These are phyloP conservation scores for Alcis repandata DNA, from an alignment of 2,888 invertebrate species.

Conservation along the genomic window DNA sequence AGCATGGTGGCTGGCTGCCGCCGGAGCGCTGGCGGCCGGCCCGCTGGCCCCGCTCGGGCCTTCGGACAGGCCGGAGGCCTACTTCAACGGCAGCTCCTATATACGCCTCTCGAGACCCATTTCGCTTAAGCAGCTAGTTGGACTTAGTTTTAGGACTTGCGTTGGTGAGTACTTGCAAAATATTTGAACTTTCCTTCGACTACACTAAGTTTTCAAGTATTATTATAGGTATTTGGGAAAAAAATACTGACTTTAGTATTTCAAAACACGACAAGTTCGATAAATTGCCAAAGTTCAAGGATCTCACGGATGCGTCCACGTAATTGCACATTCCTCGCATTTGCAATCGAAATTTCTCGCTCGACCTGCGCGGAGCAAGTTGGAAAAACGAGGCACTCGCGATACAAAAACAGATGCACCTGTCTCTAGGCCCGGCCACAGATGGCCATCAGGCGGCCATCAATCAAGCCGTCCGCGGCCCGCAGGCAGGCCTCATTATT, in stretches of 20 bases:
- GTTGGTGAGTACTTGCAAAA: slow-evolving; percentile 87
- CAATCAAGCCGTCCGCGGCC: slow-evolving; percentile 37
- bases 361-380: slow-evolving; percentile 12
- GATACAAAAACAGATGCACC: slow-evolving; percentile 31
- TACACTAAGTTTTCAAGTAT: too few relatives aligned
- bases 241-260: neutral
- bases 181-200: neutral
- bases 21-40: slow-evolving; percentile 58
- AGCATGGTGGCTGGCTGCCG: slow-evolving; percentile 50
- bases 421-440: slow-evolving; percentile 31
- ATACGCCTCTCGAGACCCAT: slow-evolving; percentile 90
- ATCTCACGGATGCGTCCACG: neutral
- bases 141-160: slow-evolving; percentile 93
- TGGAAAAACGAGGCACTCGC: slow-evolving; percentile 15
- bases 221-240: neutral
- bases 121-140: slow-evolving; percentile 92
- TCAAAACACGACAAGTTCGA: neutral
- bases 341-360: slow-evolving; percentile 13
- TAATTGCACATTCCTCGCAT: slow-evolving; percentile 6
- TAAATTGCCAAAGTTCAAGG: slow-evolving; percentile 12
- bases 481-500: slow-evolving; percentile 37
- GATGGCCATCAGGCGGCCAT: slow-evolving; percentile 33
- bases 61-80: slow-evolving; percentile 91
- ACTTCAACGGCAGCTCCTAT: slow-evolving; percentile 93
- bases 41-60: slow-evolving; percentile 74